Evolutionary conservation across 1,140 invertebrate genomes (phyloP).

Genomic region (Andrena cerasifolii): DNA sequence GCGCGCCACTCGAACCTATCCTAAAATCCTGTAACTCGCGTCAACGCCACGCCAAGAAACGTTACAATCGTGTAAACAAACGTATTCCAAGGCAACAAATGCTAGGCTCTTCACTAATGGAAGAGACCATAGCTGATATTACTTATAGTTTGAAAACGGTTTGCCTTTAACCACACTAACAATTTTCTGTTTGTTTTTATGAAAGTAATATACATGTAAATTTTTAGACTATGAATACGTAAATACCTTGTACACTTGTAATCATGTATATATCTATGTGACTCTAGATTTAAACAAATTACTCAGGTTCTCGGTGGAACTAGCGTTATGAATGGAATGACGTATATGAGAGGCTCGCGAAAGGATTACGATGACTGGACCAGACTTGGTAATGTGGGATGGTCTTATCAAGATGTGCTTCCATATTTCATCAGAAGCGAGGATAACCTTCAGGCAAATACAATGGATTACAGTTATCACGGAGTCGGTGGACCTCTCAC

Average conservation of each 20-base stretch:
- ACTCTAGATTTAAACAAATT: conserved; percentile 15
- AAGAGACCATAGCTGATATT: too few species aligned
- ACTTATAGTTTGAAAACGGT: too few species aligned
- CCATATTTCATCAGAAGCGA: conserved; percentile 95
- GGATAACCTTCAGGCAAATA: conserved; percentile 89
- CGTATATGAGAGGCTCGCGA: conserved; percentile 95
- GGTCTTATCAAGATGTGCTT: conserved; percentile 94
- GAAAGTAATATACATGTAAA: too few species aligned
- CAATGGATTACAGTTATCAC: conserved; percentile 90
- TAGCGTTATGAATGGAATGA: conserved; percentile 98
- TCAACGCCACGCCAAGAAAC: too few species aligned
- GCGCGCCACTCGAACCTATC: too few species aligned
- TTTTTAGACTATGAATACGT: too few species aligned
- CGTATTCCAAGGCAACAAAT: too few species aligned
- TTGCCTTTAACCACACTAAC: too few species aligned
- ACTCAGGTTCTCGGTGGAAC: conserved; percentile 92
- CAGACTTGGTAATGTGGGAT: conserved; percentile 91
- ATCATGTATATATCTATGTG: neutral
- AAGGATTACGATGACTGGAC: conserved; percentile 97
- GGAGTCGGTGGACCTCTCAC: conserved; percentile 89
- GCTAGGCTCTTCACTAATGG: too few species aligned
- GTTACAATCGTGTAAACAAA: too few species aligned
- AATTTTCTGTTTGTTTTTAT: too few species aligned
- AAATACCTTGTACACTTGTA: neutral
- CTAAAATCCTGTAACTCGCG: too few species aligned